Percentiles rank a stretch among this genome's conserved stretches.
Evolutionary conservation across 2,888 invertebrate genomes (phyloP).

Genomic region (Cryptophagus acutangulus): DNA sequence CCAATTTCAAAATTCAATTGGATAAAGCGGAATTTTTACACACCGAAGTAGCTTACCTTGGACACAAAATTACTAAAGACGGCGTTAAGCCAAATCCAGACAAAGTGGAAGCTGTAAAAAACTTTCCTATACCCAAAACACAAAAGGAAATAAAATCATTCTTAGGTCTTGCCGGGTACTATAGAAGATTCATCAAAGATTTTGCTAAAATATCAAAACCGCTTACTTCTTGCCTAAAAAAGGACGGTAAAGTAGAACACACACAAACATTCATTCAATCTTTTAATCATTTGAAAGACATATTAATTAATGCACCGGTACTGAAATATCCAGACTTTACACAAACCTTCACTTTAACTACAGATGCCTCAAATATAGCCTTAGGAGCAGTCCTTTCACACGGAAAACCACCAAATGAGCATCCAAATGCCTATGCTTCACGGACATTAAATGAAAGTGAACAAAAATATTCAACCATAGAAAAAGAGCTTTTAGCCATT

Average conservation of each 20-base stretch:
- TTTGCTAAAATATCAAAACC: constrained; percentile 25
- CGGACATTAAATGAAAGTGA: constrained; percentile 26
- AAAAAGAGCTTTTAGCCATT: constrained; percentile 29
- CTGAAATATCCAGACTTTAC: constrained; percentile 25
- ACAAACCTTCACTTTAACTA: constrained; percentile 22
- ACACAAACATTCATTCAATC: background rate
- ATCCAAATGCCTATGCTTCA: constrained; percentile 27
- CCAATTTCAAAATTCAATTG: constrained; percentile 28
- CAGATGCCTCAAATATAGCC: constrained; percentile 26
- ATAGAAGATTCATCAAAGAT: constrained; percentile 22
- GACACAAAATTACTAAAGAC: constrained; percentile 35
- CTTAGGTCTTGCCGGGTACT: constrained; percentile 25
- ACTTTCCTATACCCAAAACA: constrained; percentile 24
- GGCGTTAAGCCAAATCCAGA: constrained; percentile 36
- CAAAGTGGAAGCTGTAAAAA: constrained; percentile 30
- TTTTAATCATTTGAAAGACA: constrained; percentile 8
- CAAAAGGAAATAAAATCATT: constrained; percentile 34
- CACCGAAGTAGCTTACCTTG: constrained; percentile 34
- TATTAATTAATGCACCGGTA: constrained; percentile 15
- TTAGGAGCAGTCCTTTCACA: constrained; percentile 27
- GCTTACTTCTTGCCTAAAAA: constrained; percentile 17
- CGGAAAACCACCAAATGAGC: constrained; percentile 19
- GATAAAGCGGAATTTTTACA: constrained; percentile 31
- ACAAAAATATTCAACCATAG: constrained; percentile 31
- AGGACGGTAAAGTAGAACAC: constrained; percentile 6